Evolutionary conservation across 2,888 invertebrate genomes (phyloP), one percentile per base, ranked within the genome.

Genomic region (Lampropteryx suffumata): DNA sequence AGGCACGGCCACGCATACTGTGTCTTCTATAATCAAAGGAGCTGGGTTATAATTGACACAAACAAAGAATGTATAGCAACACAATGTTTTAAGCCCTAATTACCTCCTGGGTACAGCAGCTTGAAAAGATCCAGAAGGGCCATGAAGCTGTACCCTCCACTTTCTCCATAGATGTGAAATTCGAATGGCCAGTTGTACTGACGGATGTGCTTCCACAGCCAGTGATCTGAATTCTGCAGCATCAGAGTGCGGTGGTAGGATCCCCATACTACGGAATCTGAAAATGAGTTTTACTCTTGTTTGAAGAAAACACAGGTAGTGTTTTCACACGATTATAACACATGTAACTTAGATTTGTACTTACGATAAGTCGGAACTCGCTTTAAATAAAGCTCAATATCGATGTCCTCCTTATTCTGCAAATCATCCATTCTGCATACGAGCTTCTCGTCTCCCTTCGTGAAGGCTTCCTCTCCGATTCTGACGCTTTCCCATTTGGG

Each of bases 91-190:
- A 17, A 17, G 4, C 4, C 3, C 17, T 2, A 3, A 17, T 17
- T 59, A 86, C 89, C 86, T 71, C 89, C 90, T 29, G 88, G 83
- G 61, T 86, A 86, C 1, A 89, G 74, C 8, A 90, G 59, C 28
- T 57, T 65, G 42, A 78, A 82, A 3, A 90, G 65, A 56, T 89
- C 76, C 28, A 89, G 54, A 43, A 76, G 79, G 0, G 76, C 80
- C 84, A 88, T 86, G 21, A 82, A 80, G 49, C 77, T 79, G 46
- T 66, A 76, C 21, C 75, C 70, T 3, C 66, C 68, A 5, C 53
- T 62, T 43, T 80, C 79, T 7, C 67, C 72, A 14, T 65, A 69
- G 11, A 81, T 63, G 45, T 82, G 79, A 7, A 89, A 34, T 63
- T 90, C 89, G 2, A 90, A 47, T 0, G 89, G 89, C 88, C 89